Evolutionary conservation across 2,888 invertebrate genomes (phyloP).

Genomic region (Helleia helle): DNA sequence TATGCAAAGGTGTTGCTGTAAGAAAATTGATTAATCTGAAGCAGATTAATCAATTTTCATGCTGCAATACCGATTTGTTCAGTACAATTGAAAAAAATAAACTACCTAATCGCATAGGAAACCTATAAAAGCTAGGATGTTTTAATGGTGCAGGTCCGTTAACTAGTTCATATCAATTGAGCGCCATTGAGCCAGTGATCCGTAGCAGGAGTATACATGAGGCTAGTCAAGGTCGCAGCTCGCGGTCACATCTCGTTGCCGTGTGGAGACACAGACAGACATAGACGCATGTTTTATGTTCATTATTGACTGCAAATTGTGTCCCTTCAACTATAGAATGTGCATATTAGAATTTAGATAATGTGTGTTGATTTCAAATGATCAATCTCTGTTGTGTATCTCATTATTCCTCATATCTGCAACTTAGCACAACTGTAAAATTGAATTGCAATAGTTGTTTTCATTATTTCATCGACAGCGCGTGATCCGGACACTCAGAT

Average conservation of each 20-base stretch:
- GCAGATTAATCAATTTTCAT: no score
- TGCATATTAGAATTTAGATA: conserved; percentile 3
- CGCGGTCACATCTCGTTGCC: conserved; percentile 30
- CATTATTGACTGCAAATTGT: conserved; percentile 15
- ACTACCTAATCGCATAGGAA: neutral
- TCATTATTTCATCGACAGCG: conserved; percentile 5
- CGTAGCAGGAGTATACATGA: conserved; percentile 45
- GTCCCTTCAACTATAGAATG: neutral
- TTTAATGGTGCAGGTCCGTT: conserved; percentile 14
- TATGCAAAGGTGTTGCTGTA: no score
- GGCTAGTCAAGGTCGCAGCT: conserved; percentile 55
- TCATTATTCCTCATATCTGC: no score
- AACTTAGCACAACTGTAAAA: no score
- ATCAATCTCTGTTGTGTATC: neutral
- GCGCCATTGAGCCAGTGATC: conserved; percentile 56
- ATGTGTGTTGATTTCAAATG: neutral
- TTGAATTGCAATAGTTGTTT: conserved; percentile 2
- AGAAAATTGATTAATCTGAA: no score
- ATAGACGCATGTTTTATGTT: conserved; percentile 20
- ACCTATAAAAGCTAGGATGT: conserved; percentile 1
- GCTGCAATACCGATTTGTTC: neutral
- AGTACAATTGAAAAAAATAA: neutral
- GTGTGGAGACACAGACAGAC: conserved; percentile 31
- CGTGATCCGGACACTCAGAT: neutral
- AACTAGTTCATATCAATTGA: conserved; percentile 68